phyloP scores from a whole-genome alignment of 2,113 vertebrate genomes.

The pig (Sus scrofa) region DNA sequence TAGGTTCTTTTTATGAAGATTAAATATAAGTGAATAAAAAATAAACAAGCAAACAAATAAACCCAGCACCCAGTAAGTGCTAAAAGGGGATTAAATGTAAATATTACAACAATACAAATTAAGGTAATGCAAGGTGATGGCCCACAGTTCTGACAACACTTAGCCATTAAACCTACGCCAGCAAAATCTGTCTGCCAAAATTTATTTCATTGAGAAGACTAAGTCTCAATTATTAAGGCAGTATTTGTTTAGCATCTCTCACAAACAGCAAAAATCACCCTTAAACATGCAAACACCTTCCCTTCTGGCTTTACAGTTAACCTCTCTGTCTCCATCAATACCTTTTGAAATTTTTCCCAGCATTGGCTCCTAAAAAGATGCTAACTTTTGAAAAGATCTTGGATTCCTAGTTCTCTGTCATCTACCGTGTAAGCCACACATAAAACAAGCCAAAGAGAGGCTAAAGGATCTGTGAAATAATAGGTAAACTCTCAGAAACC shows the following conservation, averaged over 20 bases:
- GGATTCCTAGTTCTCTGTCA: neutral
- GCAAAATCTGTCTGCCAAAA: neutral
- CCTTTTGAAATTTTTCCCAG: neutral
- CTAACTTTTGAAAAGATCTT: neutral
- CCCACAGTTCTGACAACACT: neutral
- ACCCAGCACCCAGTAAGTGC: neutral
- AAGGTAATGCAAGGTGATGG: neutral
- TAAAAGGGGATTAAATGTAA: neutral
- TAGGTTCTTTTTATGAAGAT: neutral
- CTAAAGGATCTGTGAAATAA: neutral
- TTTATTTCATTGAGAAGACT: neutral
- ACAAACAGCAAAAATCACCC: neutral
- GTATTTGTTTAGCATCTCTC: neutral
- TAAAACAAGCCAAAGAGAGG: neutral
- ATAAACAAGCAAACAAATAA: neutral
- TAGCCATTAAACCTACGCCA: neutral
- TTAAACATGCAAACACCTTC: neutral
- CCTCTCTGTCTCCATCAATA: neutral
- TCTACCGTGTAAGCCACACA: accelerated
- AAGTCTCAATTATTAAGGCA: neutral
- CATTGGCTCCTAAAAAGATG: neutral
- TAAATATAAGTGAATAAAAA: neutral
- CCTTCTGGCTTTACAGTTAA: neutral
- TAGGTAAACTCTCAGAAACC: neutral
- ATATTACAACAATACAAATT: neutral